These are phyloP conservation scores for Thunnus maccoyii DNA, from an alignment of 2,113 vertebrate species.

Conservation along the genomic window DNA sequence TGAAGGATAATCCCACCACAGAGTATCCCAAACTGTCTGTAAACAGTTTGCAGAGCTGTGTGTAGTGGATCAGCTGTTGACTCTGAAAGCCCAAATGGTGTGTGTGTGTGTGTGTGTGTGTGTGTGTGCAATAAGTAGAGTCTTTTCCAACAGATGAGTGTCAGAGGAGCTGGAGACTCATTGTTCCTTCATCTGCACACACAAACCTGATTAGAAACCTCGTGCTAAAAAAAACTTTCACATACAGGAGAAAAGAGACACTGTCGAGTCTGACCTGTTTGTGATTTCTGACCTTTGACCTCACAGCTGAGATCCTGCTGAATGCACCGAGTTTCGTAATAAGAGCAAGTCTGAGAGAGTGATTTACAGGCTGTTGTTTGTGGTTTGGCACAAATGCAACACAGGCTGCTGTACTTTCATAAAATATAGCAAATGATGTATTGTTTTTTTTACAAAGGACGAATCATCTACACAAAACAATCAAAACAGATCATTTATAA, in stretches of 20 bases:
- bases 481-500: too few species aligned
- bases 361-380: not conserved
- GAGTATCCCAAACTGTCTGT: not conserved
- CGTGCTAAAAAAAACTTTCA: conserved; percentile 37
- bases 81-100: conserved; percentile 5
- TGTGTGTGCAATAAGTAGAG: not conserved
- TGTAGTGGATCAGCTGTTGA: conserved; percentile 5
- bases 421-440: too few species aligned
- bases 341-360: conserved; percentile 1
- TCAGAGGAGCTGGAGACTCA: conserved; percentile 10
- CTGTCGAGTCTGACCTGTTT: not conserved
- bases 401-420: not conserved
- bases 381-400: not conserved
- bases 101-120: not conserved
- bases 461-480: too few species aligned
- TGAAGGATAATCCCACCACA: not conserved
- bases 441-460: too few species aligned
- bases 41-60: not conserved
- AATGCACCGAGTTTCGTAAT: conserved; percentile 3
- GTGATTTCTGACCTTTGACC: conserved; percentile 51
- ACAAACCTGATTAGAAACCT: conserved; percentile 55
- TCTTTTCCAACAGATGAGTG: conserved; percentile 40
- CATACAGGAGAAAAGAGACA: not conserved
- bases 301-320: conserved; percentile 6
- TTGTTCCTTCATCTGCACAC: conserved; percentile 47